phyloP scores from a whole-genome alignment of 1,140 invertebrate genomes.

The Cherax quadricarinatus region DNA sequence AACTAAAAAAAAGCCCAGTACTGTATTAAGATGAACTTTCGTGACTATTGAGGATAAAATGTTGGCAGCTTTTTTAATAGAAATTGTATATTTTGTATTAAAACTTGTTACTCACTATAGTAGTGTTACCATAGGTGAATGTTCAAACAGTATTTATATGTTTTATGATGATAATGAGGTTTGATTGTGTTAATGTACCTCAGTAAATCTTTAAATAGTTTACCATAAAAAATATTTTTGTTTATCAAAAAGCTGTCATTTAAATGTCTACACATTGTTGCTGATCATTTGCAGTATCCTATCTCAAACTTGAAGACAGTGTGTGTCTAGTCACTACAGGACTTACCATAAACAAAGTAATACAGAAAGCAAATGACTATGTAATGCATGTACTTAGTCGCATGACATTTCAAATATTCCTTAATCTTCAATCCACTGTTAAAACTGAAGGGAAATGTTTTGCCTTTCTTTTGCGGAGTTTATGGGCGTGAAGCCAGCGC shows the following conservation, averaged over 20 bases:
- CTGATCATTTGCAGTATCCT: conserved; percentile 15
- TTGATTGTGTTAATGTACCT: conserved; percentile 15
- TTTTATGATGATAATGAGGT: background rate
- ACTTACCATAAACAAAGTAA: background rate
- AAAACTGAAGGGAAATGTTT: background rate
- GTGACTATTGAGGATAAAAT: conserved; percentile 17
- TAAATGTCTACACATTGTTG: background rate
- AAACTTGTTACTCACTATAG: conserved; percentile 27
- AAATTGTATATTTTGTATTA: conserved; percentile 25
- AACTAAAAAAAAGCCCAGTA: conserved; percentile 15
- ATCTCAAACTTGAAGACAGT: conserved; percentile 20
- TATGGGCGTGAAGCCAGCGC: conserved; percentile 5
- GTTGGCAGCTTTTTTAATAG: conserved; percentile 13
- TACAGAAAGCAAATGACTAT: background rate
- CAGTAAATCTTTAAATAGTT: background rate
- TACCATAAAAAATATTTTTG: background rate
- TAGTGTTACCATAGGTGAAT: conserved; percentile 10
- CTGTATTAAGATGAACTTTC: conserved; percentile 7
- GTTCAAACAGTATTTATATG: conserved; percentile 18
- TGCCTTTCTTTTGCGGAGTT: background rate
- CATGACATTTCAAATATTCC: conserved; percentile 1
- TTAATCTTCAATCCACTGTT: background rate
- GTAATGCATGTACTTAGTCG: background rate
- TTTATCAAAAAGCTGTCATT: conserved; percentile 5
- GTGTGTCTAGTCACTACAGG: conserved; percentile 40